These are phyloP conservation scores for Crenichthys baileyi DNA, from an alignment of 2,797 vertebrate genomes.

Conservation along the genomic window DNA sequence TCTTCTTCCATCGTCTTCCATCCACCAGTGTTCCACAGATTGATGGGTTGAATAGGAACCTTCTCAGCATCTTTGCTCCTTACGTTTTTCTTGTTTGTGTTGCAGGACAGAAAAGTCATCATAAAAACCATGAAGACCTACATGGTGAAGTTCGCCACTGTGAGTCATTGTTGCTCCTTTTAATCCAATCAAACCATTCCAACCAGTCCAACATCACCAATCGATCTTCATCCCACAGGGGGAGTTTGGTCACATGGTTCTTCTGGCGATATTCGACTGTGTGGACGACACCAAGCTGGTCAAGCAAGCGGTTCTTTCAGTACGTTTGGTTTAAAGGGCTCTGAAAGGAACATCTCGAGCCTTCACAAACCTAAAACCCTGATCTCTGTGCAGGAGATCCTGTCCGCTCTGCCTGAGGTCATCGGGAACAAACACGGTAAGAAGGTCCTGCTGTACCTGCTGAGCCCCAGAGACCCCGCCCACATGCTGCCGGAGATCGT, in stretches of 20 bases:
- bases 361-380: too few species aligned
- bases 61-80: background rate
- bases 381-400: constrained; percentile 85
- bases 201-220: too few species aligned
- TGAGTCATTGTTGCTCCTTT: constrained; percentile 71
- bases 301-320: constrained; percentile 91
- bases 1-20: too few species aligned
- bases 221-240: constrained; percentile 78
- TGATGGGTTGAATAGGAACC: too few species aligned
- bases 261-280: constrained; percentile 93
- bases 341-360: background rate
- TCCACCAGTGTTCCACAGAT: too few species aligned
- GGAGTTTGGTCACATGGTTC: constrained; percentile 92
- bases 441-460: constrained; percentile 91
- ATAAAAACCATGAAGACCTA: constrained; percentile 98
- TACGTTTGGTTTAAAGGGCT: constrained; percentile 67
- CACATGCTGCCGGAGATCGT: constrained; percentile 93
- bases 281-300: constrained; percentile 98
- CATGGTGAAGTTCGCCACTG: constrained; percentile 91
- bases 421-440: constrained; percentile 91
- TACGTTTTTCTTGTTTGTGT: background rate
- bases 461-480: constrained; percentile 89
- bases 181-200: too few species aligned
- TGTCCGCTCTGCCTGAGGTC: constrained; percentile 83
- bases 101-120: constrained; percentile 95